Conservation (phyloP, 2,113 vertebrate genomes). For the Arenaria interpres region DNA sequence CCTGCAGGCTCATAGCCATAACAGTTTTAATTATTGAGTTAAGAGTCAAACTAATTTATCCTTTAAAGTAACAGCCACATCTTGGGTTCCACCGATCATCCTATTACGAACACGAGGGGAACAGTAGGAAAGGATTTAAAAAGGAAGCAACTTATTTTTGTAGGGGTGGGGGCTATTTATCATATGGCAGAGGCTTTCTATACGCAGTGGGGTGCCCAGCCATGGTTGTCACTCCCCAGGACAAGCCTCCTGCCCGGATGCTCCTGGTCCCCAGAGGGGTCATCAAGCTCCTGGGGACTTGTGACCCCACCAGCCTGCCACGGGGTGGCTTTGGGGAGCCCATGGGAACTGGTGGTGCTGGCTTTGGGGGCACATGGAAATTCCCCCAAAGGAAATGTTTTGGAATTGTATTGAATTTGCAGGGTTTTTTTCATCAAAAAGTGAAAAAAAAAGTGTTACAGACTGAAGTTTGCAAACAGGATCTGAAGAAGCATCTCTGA, state of each 20-base stretch:
- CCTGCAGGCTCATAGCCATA: slow-evolving; percentile 93
- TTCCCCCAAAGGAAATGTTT: no score
- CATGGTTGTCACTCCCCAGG: not conserved
- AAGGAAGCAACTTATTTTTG: slow-evolving; percentile 59
- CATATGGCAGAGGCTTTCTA: slow-evolving; percentile 27
- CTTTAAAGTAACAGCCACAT: slow-evolving; percentile 88
- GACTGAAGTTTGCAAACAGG: not conserved
- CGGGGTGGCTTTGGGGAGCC: not conserved
- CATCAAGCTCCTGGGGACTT: not conserved
- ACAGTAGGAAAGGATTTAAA: slow-evolving; percentile 60
- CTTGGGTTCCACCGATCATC: slow-evolving; percentile 72
- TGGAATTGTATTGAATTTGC: not conserved
- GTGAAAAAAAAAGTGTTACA: not conserved
- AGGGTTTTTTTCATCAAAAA: not conserved
- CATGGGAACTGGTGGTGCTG: not conserved
- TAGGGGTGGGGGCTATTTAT: not conserved
- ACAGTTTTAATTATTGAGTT: slow-evolving; percentile 99
- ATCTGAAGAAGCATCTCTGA: not conserved
- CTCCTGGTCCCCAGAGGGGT: not conserved
- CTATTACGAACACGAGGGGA: slow-evolving; percentile 60
- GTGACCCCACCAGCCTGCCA: not conserved
- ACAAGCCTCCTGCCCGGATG: not conserved
- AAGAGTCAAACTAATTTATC: slow-evolving; percentile 92
- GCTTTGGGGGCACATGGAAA: rapidly evolving
- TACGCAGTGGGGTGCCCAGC: not conserved